Evolutionary conservation across 1,140 invertebrate species (phyloP).

Genomic region (Eriosoma lanigerum): DNA sequence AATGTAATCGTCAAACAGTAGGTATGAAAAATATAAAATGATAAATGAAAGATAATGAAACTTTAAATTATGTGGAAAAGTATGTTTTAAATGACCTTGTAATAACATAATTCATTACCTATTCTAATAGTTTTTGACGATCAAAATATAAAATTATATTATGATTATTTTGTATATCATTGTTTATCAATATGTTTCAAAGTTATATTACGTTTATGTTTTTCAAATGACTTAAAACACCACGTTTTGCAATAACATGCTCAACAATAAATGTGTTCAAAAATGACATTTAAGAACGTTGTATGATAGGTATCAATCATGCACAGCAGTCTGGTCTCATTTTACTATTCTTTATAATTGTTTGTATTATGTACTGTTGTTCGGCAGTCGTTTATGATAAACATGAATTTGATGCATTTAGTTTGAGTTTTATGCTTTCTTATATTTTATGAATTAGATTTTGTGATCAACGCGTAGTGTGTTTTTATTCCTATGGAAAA

Average conservation of each 20-base stretch:
- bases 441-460: neutral
- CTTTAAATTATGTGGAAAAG: neutral
- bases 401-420: neutral
- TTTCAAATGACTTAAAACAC: neutral
- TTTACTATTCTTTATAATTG: conserved; percentile 9
- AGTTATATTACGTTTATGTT: neutral
- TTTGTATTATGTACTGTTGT: neutral
- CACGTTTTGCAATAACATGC: neutral
- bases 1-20: neutral
- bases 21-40: conserved; percentile 9
- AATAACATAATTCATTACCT: neutral
- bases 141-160: too few relatives aligned
- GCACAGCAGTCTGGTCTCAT: neutral
- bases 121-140: neutral
- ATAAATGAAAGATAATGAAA: neutral
- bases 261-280: neutral
- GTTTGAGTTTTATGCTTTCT: neutral
- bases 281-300: neutral
- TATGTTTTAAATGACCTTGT: neutral
- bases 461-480: too few relatives aligned
- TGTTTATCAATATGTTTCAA: neutral
- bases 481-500: too few relatives aligned
- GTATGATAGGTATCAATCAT: neutral
- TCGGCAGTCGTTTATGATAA: neutral
- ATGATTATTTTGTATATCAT: neutral